Conservation (phyloP, 1,140 invertebrate genomes). For the Drosophila tristis region DNA sequence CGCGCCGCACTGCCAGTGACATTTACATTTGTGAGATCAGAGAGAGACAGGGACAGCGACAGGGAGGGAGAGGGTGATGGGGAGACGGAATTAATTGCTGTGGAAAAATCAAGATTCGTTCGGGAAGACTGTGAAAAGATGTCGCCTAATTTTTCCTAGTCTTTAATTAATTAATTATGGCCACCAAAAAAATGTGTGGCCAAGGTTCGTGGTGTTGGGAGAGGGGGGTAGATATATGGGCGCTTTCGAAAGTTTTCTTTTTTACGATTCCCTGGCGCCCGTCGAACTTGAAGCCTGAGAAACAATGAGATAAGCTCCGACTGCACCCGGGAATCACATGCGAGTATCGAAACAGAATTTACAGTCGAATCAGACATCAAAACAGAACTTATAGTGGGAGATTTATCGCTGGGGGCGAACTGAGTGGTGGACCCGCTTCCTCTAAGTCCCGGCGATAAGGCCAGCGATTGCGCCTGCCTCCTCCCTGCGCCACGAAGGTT, state of each 20-base stretch:
- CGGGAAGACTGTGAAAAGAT: slow-evolving; percentile 72
- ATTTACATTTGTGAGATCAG: slow-evolving; percentile 75
- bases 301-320: slow-evolving; percentile 45
- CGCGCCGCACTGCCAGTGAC: slow-evolving; percentile 21
- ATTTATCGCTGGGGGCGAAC: slow-evolving; percentile 15
- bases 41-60: slow-evolving; percentile 19
- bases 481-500: slow-evolving; percentile 22
- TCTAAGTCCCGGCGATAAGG: slow-evolving; percentile 52
- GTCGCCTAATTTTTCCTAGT: slow-evolving; percentile 72
- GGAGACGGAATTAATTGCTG: slow-evolving; percentile 67
- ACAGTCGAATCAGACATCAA: slow-evolving; percentile 12
- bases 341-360: slow-evolving; percentile 15
- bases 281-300: slow-evolving; percentile 28
- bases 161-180: slow-evolving; percentile 76
- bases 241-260: slow-evolving; percentile 49
- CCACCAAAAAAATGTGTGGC: slow-evolving; percentile 22
- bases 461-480: slow-evolving; percentile 41
- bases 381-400: slow-evolving; percentile 21
- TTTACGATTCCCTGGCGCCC: slow-evolving; percentile 61
- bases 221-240: slow-evolving; percentile 9
- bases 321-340: slow-evolving; percentile 26
- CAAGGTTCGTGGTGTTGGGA: slow-evolving; percentile 6
- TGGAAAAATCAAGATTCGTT: slow-evolving; percentile 72
- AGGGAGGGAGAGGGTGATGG: slow-evolving; percentile 4
- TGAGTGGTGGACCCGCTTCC: slow-evolving; percentile 44